Percentiles rank a stretch among this genome's conserved stretches.
Conservation (phyloP, 2,113 vertebrate species). For the Oncorhynchus tshawytscha region DNA sequence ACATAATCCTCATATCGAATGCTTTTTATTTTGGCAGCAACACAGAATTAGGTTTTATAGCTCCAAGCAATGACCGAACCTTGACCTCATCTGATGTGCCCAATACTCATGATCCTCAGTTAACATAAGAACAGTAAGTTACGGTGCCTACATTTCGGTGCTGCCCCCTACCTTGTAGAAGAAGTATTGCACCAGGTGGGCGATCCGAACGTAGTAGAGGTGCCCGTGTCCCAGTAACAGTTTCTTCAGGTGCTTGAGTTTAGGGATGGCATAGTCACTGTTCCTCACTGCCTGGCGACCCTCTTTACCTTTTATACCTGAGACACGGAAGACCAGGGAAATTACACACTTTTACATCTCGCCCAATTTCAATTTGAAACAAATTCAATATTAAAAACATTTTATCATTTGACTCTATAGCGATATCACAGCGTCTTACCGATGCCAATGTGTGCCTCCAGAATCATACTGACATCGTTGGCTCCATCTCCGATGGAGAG, state of each 20-base stretch:
- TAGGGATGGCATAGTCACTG: constrained; percentile 96
- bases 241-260: constrained; percentile 94
- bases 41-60: too few species aligned
- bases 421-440: constrained; percentile 72
- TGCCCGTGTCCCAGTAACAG: constrained; percentile 92
- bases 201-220: constrained; percentile 97
- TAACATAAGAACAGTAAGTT: too few species aligned
- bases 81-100: not conserved
- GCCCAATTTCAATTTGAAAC: not conserved
- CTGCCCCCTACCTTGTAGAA: constrained; percentile 91
- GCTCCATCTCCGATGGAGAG: constrained; percentile 95
- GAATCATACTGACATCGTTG: constrained; percentile 98
- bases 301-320: constrained; percentile 97
- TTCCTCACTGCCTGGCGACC: constrained; percentile 95
- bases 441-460: constrained; percentile 98
- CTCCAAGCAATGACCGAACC: too few species aligned
- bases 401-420: too few species aligned
- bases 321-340: constrained; percentile 11
- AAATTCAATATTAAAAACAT: too few species aligned
- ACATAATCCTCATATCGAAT: not conserved
- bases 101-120: not conserved
- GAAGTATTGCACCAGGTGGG: constrained; percentile 99
- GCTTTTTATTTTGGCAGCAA: not conserved
- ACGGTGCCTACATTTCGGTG: not conserved
- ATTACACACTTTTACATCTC: not conserved